Evolutionary conservation across 2,797 vertebrate species (phyloP).

Genomic region (Sebastes diaconus): DNA sequence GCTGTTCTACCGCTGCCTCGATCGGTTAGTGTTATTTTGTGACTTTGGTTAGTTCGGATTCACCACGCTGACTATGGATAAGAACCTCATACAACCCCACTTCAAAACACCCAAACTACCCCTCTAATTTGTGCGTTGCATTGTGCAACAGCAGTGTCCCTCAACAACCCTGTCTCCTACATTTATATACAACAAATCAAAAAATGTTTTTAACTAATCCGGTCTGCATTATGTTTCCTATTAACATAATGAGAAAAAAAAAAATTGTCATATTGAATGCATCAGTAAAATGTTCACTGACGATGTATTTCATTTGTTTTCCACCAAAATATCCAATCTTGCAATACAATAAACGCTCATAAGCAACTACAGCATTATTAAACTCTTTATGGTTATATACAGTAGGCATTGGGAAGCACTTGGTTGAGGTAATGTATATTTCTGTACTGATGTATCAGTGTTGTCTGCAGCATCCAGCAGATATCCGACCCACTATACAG

Average conservation of each 20-base stretch:
- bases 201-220: background rate
- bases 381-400: background rate
- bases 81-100: background rate
- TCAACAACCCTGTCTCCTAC: background rate
- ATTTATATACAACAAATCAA: background rate
- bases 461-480: conserved; percentile 4
- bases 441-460: background rate
- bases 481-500: background rate
- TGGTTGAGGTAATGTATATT: background rate
- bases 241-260: background rate
- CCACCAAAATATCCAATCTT: background rate
- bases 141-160: background rate
- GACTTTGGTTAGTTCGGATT: too few relatives aligned
- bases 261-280: background rate
- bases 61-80: too few relatives aligned
- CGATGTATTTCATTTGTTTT: background rate
- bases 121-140: background rate
- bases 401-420: background rate
- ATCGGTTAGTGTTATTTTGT: too few relatives aligned
- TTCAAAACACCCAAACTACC: background rate
- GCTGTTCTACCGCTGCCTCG: too few relatives aligned
- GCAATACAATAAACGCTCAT: background rate
- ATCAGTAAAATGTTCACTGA: background rate
- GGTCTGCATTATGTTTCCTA: background rate
- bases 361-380: background rate